Evolutionary conservation across 1,140 invertebrate genomes (phyloP), one percentile per base, ranked within the genome.

Genomic region (Mizuhopecten yessoensis): DNA sequence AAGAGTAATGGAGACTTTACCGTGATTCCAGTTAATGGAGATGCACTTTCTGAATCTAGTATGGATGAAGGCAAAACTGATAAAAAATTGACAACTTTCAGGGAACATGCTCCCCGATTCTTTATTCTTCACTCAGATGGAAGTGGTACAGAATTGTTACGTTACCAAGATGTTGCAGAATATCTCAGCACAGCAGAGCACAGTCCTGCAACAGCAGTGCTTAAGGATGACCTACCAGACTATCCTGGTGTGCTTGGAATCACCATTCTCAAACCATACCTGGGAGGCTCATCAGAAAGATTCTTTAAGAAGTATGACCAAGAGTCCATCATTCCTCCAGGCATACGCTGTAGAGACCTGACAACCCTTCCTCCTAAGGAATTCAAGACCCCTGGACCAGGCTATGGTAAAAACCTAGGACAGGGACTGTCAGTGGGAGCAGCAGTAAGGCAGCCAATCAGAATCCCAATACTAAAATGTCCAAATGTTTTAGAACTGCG

Each of bases 111-210:
- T n/a, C 96, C 96, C 33, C 90, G 95, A 34, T 96, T 96, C 92
- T 96, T 97, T 91, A 94, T 96, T 34, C 92, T 96, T 34, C 96
- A 96, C 91, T 88, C 92, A 33, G 95, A 96, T 92, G 96, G 96
- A 2, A 96, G 96, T 93, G 96, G 96, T 5, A 96, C 95, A 13
- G 96, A 97, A 92, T 90, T 97, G 15, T 90, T 96, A 88, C 89
- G 96, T 34, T 96, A 94, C 89, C 93, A 96, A 86, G 96, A 96
- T 92, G 93, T 97, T 11, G 94, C 95, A 33, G 95, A 96, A 34
- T 96, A 96, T 92, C 87, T 96, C 0, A 92, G 90, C 0, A 92
- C 39, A 34, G 94, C 95, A 0, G 96, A 96, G 87, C 93, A 95
- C 39, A 96, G 96, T 91, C 95, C 95, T n/a, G 94, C 94, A 11